These are phyloP conservation scores for Nanorana parkeri DNA, from an alignment of 2,113 vertebrate genomes.

Conservation along the genomic window DNA sequence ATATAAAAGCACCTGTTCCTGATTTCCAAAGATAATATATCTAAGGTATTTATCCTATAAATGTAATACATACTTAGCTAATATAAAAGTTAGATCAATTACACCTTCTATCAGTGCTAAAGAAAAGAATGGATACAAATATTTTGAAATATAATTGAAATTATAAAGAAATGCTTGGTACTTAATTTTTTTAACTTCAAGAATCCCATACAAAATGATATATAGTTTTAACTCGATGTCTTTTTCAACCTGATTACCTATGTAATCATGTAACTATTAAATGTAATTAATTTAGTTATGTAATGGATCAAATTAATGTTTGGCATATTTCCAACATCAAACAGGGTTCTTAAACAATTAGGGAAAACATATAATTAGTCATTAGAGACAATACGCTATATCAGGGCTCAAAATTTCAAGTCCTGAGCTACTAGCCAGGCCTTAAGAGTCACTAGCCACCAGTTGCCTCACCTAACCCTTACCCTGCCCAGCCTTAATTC, in stretches of 20 bases:
- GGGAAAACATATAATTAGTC: background rate
- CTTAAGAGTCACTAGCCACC: too few relatives aligned
- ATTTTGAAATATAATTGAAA: slow-evolving; percentile 65
- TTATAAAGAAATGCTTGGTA: slow-evolving; percentile 62
- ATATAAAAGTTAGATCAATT: background rate
- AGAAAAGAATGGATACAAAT: slow-evolving; percentile 61
- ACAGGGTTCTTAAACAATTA: background rate
- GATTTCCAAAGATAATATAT: too few relatives aligned
- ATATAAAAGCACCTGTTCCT: too few relatives aligned
- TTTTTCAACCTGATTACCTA: too few relatives aligned
- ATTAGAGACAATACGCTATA: background rate
- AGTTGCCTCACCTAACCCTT: too few relatives aligned
- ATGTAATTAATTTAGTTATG: background rate
- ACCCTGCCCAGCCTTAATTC: too few relatives aligned
- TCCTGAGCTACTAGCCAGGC: too few relatives aligned
- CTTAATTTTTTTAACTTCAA: slow-evolving; percentile 59
- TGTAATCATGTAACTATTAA: too few relatives aligned
- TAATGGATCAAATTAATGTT: background rate
- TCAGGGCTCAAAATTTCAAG: too few relatives aligned
- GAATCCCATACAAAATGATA: background rate
- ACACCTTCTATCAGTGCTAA: background rate
- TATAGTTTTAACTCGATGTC: too few relatives aligned
- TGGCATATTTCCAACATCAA: background rate
- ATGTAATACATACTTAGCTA: background rate
- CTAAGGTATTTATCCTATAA: too few relatives aligned